Base-by-base conservation (phyloP, 2,797 vertebrate genomes). In the Pangasius krempfi region DNA sequence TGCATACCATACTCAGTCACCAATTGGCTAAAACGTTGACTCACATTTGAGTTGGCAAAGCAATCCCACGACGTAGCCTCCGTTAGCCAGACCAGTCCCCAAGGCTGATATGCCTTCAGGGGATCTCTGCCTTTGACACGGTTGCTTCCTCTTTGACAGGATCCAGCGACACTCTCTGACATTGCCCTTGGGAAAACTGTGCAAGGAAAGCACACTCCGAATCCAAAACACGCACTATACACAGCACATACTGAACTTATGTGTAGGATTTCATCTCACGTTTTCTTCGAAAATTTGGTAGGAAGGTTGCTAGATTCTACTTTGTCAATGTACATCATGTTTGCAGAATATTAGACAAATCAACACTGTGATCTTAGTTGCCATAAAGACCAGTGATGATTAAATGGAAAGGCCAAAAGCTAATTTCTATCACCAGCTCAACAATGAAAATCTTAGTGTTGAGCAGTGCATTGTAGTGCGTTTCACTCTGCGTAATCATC, bases 81-180 rank as follows among this genome's bases (percentile, higher is more conserved):
- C 37, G 56, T 66, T 54, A 87, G 72, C 27, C 83, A 76, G 85
- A 47, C 76, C 20, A 81, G 81, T 91, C 70, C 88, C 87, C 85
- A 80, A 88, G 84, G 68, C 88, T 88, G 81, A 88, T 89, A 86
- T 89, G 84, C 66, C 88, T 90, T 83, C 81, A 78, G 84, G 87
- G 84, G 66, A 89, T 85, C 76, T 88, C 79, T 87, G 87, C 70
- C 84, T 79, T 89, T 89, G 86, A 90, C 82, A 89, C 79, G 70
- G 85, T 87, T 73, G 78, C 90, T 88, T 91, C 76, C 66, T 79
- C 50, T 70, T 60, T 88, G 86, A 88, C 84, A 88, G 76, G 68
- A 90, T 87, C 73, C 85, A 88, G 88, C 82, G 25, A 88, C 75
- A 72, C 84, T n/a, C 89, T 87, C 73, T 88, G 87, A 91, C 88